These are phyloP conservation scores for Meloidogyne exigua DNA, from an alignment of 1,140 invertebrate genomes.

Conservation along the genomic window DNA sequence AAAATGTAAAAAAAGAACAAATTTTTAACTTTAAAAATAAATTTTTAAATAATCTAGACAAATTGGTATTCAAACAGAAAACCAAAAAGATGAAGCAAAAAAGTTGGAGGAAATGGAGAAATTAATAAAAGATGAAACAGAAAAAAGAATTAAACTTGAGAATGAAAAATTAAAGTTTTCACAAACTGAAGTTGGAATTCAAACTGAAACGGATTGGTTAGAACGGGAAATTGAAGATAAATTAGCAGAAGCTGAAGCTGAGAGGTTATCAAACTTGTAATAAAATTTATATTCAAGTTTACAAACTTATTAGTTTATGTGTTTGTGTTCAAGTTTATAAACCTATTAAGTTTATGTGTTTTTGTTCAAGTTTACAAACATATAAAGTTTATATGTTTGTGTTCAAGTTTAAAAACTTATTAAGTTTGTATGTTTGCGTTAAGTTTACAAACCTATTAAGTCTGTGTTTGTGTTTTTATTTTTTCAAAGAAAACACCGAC, in stretches of 20 bases:
- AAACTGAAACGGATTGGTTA: slow-evolving; percentile 22
- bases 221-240: slow-evolving; percentile 13
- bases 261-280: neutral
- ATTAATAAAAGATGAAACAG: slow-evolving; percentile 2
- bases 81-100: neutral
- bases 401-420: too few species aligned
- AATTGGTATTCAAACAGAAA: slow-evolving; percentile 24
- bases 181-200: neutral
- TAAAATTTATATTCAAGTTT: neutral
- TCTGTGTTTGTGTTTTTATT: too few species aligned
- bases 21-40: neutral
- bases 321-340: too few species aligned
- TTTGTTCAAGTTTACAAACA: neutral
- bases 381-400: neutral
- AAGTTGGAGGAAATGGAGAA: neutral
- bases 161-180: slow-evolving; percentile 1
- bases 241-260: slow-evolving; percentile 21
- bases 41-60: neutral
- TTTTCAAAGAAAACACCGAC: too few species aligned
- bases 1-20: neutral
- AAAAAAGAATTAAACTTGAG: neutral
- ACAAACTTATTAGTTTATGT: neutral
- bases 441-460: too few species aligned
- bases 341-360: neutral
- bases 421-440: neutral